Base-by-base conservation (phyloP, 2,113 vertebrate genomes). In the Glaucidium brasilianum region DNA sequence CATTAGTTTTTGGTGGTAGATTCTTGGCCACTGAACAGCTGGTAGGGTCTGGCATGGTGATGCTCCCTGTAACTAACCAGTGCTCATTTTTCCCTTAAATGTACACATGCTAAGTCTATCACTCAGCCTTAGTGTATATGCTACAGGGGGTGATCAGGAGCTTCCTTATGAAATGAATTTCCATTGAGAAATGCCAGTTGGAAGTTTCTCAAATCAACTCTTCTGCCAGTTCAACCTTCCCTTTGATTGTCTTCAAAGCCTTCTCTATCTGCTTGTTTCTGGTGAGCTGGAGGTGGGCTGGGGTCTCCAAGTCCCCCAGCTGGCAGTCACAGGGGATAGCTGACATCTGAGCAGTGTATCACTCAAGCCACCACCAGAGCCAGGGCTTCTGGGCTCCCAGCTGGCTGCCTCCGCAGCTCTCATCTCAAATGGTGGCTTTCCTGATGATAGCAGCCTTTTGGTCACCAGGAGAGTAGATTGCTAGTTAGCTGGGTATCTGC, bases 1-100 rank as follows among this genome's bases (percentile, higher is more conserved):
- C 1, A 0, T 63, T 89, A 80, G 10, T 69, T 72, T 85, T 67
- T 2, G 0, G 2, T 66, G n/a, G 9, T 49, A 58, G 45, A 50
- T 67, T 64, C 69, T 82, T 82, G 67, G 74, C 88, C 62, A 79
- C 15, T 0, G 0, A 32, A 66, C 30, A 66, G 19, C 41, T 80
- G 62, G 25, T 53, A 64, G 13, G 32, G 20, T 52, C 69, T 91
- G 73, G 43, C 34, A 49, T 3, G 1, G n/a, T 19, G 32, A 43
- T 67, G 72, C 4, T 68, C 30, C 45, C 53, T 88, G 52, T 50
- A 79, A 64, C 16, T 47, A 72, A 39, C 39, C 52, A 87, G 72
- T 89, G 39, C 21, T 81, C 10, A 25, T 55, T 64, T 79, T 92
- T 15, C 37, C 37, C n/a, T 74, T 67, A 41, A 68, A 59, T 39